Evolutionary conservation across 2,888 invertebrate genomes (phyloP), one percentile per base, ranked within the genome.

Genomic region (Thereva unica): DNA sequence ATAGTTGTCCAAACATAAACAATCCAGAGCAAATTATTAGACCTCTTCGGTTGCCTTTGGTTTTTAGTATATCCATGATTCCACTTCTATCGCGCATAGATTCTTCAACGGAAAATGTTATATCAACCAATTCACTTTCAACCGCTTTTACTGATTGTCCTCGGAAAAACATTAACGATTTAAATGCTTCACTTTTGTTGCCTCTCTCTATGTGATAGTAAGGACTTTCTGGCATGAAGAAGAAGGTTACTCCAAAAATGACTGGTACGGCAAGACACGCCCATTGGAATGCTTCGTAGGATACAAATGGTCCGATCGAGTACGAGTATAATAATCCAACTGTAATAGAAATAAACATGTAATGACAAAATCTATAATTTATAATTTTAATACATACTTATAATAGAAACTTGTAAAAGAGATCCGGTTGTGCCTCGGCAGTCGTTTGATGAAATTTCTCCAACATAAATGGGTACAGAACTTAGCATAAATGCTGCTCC

Each of bases 351-450:
- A 10, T 23, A 6, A 12, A 47, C 6, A 47, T 4, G 6, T 12
- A 2, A 23, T 23, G 23, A 23, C 23, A 23, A 23, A 23, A 23
- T 2, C 23, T 23, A 23, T 23, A 23, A 23, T 23, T 2, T 23
- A 23, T 23, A 23, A 4, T 49, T 23, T 6, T 40, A 12, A 50
- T 54, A 76, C 78, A 76, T 68, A 80, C 80, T 68, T 0, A 85
- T 85, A 72, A 92, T 86, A 80, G 91, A 90, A 52, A 88, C 82
- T 74, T 92, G 91, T 73, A 94, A 86, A 68, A 91, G 87, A 0
- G 94, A 90, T 1, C 93, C 93, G 0, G 95, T 82, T 0, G 90
- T 87, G 0, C 95, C 95, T 70, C 95, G 84, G n/a, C 89, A 85
- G 37, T 89, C 87, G 68, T 89, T 88, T 71, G 91, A 89, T 4